These are phyloP conservation scores for Liposcelis brunnea DNA, from an alignment of 2,888 invertebrate genomes.

Conservation along the genomic window DNA sequence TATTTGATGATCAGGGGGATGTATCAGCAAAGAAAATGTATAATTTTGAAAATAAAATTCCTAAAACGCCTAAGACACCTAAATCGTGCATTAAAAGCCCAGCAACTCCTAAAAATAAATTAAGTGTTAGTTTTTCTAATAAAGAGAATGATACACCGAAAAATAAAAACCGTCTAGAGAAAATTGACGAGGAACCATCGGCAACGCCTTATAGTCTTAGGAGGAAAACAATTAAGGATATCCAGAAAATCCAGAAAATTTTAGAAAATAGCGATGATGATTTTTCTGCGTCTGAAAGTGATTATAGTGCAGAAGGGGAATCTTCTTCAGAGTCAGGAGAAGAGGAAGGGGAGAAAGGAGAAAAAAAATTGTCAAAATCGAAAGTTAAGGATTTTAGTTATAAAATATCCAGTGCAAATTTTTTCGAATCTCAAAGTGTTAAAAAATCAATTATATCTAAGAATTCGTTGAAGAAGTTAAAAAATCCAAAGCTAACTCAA, in stretches of 20 bases:
- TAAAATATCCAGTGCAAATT: not conserved
- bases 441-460: not conserved
- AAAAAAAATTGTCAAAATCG: slow-evolving; percentile 46
- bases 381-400: not conserved
- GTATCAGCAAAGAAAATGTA: slow-evolving; percentile 2
- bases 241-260: slow-evolving; percentile 6
- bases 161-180: not conserved
- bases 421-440: slow-evolving; percentile 1
- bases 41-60: not conserved
- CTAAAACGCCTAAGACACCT: no score
- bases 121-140: not conserved
- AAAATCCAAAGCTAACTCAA: not conserved
- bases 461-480: not conserved
- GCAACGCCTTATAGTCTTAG: slow-evolving; percentile 1
- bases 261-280: slow-evolving; percentile 5
- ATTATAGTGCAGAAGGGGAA: slow-evolving; percentile 1
- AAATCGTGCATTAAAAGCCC: no score
- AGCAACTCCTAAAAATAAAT: not conserved
- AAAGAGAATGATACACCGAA: not conserved
- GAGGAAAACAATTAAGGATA: not conserved
- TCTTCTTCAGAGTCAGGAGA: slow-evolving; percentile 29
- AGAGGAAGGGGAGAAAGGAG: slow-evolving; percentile 57
- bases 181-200: not conserved
- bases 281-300: slow-evolving; percentile 5
- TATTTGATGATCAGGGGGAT: slow-evolving; percentile 1